Evolutionary conservation across 2,797 vertebrate species (phyloP).

Genomic region (Discoglossus pictus): DNA sequence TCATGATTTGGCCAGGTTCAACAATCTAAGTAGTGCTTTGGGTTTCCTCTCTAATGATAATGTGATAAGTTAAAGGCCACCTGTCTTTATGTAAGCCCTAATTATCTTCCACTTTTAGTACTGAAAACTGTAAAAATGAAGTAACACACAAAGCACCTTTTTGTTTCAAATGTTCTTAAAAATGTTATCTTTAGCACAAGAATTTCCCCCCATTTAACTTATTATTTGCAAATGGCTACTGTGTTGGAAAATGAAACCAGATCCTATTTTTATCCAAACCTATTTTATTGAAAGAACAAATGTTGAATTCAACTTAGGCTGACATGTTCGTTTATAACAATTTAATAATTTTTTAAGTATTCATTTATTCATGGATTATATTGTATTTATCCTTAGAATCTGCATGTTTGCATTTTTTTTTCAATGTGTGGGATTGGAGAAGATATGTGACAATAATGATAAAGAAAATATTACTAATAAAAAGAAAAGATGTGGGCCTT

Average conservation of each 20-base stretch:
- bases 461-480: too few relatives aligned
- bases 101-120: constrained; percentile 48
- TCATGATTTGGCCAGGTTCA: constrained; percentile 53
- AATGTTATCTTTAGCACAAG: constrained; percentile 27
- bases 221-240: constrained; percentile 32
- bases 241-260: constrained; percentile 17
- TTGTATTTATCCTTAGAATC: too few relatives aligned
- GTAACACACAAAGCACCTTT: constrained; percentile 41
- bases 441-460: too few relatives aligned
- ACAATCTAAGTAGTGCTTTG: constrained; percentile 53
- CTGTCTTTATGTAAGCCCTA: constrained; percentile 50
- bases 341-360: too few relatives aligned
- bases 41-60: constrained; percentile 53
- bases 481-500: too few relatives aligned
- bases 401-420: too few relatives aligned
- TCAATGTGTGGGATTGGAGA: too few relatives aligned
- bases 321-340: too few relatives aligned
- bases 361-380: too few relatives aligned
- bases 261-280: neutral
- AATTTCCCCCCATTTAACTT: constrained; percentile 15
- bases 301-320: too few relatives aligned
- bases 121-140: constrained; percentile 50
- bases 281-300: too few relatives aligned
- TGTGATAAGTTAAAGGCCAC: constrained; percentile 54
- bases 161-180: constrained; percentile 26